Conservation (phyloP, 53 echinoderm and acorn worm genomes). For the Glandiceps talaboti region DNA sequence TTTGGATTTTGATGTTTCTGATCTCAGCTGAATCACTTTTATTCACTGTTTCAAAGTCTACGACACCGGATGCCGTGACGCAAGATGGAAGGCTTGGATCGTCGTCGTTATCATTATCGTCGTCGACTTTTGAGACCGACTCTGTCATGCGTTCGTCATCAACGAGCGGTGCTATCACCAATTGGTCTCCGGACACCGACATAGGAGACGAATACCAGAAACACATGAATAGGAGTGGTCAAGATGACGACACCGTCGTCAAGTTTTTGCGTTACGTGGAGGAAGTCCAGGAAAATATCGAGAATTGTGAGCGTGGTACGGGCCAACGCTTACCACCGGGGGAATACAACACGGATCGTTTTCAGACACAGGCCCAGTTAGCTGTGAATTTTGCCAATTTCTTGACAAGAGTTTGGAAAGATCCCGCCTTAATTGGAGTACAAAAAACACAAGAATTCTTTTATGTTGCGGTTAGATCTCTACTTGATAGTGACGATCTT, state of each 20-base stretch:
- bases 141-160: neutral
- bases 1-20: neutral
- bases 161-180: neutral
- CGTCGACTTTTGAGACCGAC: neutral
- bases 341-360: conserved; percentile 67
- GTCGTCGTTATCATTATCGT: neutral
- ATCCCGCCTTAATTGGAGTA: conserved; percentile 29
- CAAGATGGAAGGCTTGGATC: neutral
- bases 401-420: conserved; percentile 79
- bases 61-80: neutral
- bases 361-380: conserved; percentile 63
- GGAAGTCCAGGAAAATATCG: conserved; percentile 43
- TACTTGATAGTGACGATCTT: conserved; percentile 73
- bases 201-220: neutral
- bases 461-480: conserved; percentile 69
- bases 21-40: neutral
- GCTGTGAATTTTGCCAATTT: conserved; percentile 80
- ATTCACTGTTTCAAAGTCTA: neutral
- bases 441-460: conserved; percentile 77
- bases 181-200: neutral
- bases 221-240: neutral
- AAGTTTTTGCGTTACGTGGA: conserved; percentile 57
- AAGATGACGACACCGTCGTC: conserved; percentile 37
- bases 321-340: conserved; percentile 38
- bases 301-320: conserved; percentile 63